These are phyloP conservation scores for Tretioscincus oriximinensis DNA, from an alignment of 2,113 vertebrate species.

Conservation along the genomic window DNA sequence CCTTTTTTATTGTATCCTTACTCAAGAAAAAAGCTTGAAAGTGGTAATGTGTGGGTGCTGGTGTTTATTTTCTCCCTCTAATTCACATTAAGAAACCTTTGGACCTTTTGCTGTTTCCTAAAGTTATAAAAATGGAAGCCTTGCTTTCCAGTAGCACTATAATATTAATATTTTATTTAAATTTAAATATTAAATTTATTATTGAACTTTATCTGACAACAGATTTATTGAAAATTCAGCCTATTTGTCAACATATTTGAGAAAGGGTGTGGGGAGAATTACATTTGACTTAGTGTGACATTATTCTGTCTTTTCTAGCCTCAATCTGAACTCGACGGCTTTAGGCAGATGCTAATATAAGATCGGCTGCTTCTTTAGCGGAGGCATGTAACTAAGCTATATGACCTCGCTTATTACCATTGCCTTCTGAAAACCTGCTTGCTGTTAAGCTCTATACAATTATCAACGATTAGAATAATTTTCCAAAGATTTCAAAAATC, in stretches of 20 bases:
- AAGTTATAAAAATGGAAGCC: not conserved
- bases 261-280: not conserved
- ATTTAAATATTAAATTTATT: too few relatives aligned
- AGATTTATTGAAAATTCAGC: slow-evolving; percentile 2
- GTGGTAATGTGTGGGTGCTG: too few relatives aligned
- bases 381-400: slow-evolving; percentile 40
- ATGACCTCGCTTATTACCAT: slow-evolving; percentile 54
- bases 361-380: slow-evolving; percentile 56
- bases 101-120: not conserved
- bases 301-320: not conserved
- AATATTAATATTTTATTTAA: not conserved
- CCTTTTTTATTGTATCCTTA: too few relatives aligned
- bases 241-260: not conserved
- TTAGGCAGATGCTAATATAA: slow-evolving; percentile 59
- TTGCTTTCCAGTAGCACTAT: not conserved
- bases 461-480: slow-evolving; percentile 39
- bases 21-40: too few relatives aligned
- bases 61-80: too few relatives aligned
- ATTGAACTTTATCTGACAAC: too few relatives aligned
- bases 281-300: not conserved
- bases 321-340: slow-evolving; percentile 4
- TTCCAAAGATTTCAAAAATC: not conserved
- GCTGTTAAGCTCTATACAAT: slow-evolving; percentile 24
- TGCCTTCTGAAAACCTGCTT: slow-evolving; percentile 58
- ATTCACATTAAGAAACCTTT: too few relatives aligned